Evolutionary conservation across 2,797 vertebrate species (phyloP).

Genomic region (Myoxocephalus aenaeus): DNA sequence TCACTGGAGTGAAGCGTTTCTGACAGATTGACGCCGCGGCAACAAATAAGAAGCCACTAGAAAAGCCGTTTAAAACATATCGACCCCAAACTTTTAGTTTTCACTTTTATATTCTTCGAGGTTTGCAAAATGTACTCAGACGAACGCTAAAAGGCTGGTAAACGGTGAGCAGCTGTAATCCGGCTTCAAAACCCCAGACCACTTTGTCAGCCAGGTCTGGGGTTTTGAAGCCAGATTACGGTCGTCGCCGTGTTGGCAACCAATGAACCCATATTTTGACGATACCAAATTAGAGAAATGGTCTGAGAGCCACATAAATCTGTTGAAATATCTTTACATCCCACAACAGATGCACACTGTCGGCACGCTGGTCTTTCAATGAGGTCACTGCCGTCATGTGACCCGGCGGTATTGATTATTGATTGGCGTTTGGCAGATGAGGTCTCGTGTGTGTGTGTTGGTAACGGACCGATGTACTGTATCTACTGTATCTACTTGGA

Average conservation of each 20-base stretch:
- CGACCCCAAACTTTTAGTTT: not conserved
- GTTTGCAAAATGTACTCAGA: not conserved
- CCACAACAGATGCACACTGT: not conserved
- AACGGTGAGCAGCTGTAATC: not conserved
- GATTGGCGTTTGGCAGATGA: not conserved
- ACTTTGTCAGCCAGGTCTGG: no score
- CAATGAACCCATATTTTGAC: no score
- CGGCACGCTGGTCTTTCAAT: not conserved
- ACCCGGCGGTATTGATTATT: slow-evolving; percentile 35
- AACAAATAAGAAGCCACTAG: not conserved
- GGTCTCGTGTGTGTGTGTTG: not conserved
- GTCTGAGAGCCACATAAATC: no score
- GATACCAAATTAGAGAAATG: no score
- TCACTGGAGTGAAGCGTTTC: slow-evolving; percentile 32
- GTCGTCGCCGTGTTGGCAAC: no score
- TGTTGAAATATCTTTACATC: not conserved
- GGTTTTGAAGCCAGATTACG: no score
- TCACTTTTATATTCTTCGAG: not conserved
- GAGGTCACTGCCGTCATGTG: slow-evolving; percentile 42
- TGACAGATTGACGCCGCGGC: slow-evolving; percentile 22
- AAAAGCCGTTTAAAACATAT: slow-evolving; percentile 13
- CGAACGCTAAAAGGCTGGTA: not conserved
- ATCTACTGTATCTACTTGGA: not conserved
- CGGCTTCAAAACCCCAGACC: no score
- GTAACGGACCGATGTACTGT: not conserved